phyloP scores from a whole-genome alignment of 23 tunicate genomes.

The Trididemnum miniatum region DNA sequence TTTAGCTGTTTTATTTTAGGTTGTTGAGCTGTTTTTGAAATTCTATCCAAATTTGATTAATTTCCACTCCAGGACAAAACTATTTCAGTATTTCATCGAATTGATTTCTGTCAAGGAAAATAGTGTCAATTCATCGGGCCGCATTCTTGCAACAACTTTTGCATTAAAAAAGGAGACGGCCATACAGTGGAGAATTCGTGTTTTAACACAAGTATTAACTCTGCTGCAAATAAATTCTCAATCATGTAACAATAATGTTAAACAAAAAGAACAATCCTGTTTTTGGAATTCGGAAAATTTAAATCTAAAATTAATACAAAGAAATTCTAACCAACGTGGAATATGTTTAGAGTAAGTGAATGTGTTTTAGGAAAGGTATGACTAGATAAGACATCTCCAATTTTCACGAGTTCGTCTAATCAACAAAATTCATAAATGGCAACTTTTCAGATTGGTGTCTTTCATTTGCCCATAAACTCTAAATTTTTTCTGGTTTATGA shows the following conservation, averaged over 20 bases:
- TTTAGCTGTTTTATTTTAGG: slow-evolving; percentile 48
- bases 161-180: slow-evolving; percentile 71
- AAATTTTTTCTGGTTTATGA: too few species aligned
- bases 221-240: slow-evolving; percentile 27
- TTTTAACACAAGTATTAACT: slow-evolving; percentile 42
- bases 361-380: too few species aligned
- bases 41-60: slow-evolving; percentile 46
- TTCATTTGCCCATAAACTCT: too few species aligned
- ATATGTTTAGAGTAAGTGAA: too few species aligned
- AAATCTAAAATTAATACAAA: too few species aligned
- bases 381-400: too few species aligned
- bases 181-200: slow-evolving; percentile 52
- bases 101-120: slow-evolving; percentile 72
- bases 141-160: slow-evolving; percentile 53
- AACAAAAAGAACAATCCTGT: background rate
- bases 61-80: slow-evolving; percentile 4
- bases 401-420: too few species aligned
- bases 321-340: too few species aligned
- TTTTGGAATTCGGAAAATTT: background rate
- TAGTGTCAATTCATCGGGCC: background rate
- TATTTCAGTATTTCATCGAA: slow-evolving; percentile 66
- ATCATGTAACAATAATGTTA: background rate
- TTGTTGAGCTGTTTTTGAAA: slow-evolving; percentile 64
- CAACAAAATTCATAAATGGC: too few species aligned
- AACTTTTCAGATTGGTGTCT: too few species aligned